A percentile compares a stretch with the other conserved stretches of the same genome.
phyloP scores from a whole-genome alignment of 2,888 invertebrate genomes.

The Rhagophthalmus giganteus region DNA sequence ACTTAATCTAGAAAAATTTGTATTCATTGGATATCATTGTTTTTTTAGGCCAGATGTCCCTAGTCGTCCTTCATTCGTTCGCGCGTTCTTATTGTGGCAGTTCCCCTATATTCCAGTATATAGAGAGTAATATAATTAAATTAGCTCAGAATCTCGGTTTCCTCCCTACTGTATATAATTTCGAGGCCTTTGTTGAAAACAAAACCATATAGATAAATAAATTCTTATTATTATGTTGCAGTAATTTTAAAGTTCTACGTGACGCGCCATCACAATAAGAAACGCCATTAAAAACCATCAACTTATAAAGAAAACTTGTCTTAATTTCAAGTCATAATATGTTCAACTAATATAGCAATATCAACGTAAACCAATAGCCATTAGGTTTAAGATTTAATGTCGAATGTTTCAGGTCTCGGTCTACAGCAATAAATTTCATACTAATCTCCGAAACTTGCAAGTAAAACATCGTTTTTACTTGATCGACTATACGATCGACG shows the following conservation, averaged over 20 bases:
- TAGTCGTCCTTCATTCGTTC: conserved; percentile 9
- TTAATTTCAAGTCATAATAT: no score
- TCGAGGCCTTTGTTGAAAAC: not conserved
- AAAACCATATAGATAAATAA: conserved; percentile 3
- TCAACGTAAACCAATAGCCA: conserved; percentile 16
- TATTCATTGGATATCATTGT: conserved; percentile 14
- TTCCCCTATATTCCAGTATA: conserved; percentile 11
- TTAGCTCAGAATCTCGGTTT: conserved; percentile 11
- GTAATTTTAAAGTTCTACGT: no score
- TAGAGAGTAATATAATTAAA: conserved; percentile 15
- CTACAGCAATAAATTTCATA: conserved; percentile 13
- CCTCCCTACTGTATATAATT: conserved; percentile 9
- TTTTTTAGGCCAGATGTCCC: conserved; percentile 11
- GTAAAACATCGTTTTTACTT: no score
- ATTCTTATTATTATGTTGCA: no score
- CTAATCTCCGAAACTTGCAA: no score
- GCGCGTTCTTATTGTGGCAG: conserved; percentile 12
- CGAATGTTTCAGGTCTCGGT: conserved; percentile 11
- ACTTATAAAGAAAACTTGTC: no score
- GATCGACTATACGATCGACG: no score
- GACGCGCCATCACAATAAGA: no score
- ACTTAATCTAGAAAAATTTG: conserved; percentile 6
- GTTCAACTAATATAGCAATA: no score
- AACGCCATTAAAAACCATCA: no score
- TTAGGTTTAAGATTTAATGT: conserved; percentile 19